Conservation (phyloP, 2,797 vertebrate species). For the Moxostoma hubbsi region DNA sequence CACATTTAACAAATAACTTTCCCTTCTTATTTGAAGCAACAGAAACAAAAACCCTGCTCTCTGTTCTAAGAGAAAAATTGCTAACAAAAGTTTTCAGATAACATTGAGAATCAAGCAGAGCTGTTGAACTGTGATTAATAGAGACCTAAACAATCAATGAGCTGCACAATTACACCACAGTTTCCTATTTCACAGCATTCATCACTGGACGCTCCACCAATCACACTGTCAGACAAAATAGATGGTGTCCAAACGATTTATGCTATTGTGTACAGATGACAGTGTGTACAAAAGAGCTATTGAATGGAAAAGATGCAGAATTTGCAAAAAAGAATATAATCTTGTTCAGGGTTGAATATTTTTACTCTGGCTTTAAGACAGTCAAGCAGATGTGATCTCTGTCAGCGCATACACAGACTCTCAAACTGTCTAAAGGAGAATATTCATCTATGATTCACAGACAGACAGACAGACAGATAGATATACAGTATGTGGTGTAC, state of each 20-base stretch:
- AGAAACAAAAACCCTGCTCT: neutral
- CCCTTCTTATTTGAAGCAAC: neutral
- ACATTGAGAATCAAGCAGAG: neutral
- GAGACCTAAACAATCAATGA: slow-evolving; percentile 37
- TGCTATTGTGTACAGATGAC: slow-evolving; percentile 23
- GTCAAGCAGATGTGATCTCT: neutral
- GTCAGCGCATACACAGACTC: neutral
- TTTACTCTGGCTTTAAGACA: neutral
- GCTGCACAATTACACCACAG: slow-evolving; percentile 31
- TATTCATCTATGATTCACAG: neutral
- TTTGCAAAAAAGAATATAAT: neutral
- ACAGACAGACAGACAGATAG: too few species aligned
- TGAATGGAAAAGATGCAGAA: neutral
- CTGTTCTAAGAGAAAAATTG: slow-evolving; percentile 19
- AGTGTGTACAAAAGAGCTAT: neutral
- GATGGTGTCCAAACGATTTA: slow-evolving; percentile 6
- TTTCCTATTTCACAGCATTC: slow-evolving; percentile 36
- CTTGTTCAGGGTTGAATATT: neutral
- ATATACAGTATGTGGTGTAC: too few species aligned
- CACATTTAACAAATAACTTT: neutral
- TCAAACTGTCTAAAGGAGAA: neutral
- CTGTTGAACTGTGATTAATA: slow-evolving; percentile 47
- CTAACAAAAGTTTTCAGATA: slow-evolving; percentile 23
- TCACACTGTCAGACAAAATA: neutral
- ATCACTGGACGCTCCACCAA: slow-evolving; percentile 9